phyloP scores from a whole-genome alignment of 1,140 invertebrate species.

The Drosophila virilis region DNA sequence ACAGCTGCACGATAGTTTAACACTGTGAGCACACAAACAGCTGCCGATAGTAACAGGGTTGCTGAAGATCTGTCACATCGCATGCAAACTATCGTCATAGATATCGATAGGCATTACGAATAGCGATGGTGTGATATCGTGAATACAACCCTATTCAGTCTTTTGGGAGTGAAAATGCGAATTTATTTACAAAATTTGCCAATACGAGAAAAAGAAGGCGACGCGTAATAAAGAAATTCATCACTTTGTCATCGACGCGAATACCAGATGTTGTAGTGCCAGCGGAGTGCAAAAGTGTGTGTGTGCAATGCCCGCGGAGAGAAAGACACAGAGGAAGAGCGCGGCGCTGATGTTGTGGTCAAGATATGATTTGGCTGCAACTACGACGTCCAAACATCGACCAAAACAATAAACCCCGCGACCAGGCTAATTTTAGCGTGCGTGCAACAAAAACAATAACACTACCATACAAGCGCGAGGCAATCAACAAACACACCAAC shows the following conservation, averaged over 20 bases:
- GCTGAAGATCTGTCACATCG: background rate
- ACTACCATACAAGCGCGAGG: constrained; percentile 27
- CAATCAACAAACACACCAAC: constrained; percentile 24
- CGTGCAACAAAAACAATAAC: constrained; percentile 44
- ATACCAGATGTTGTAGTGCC: constrained; percentile 12
- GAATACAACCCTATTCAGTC: constrained; percentile 37
- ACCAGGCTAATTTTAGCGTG: constrained; percentile 50
- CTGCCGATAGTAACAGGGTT: constrained; percentile 12
- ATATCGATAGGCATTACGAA: background rate
- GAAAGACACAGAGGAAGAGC: constrained; percentile 39
- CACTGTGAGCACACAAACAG: constrained; percentile 10
- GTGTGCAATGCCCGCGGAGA: constrained; percentile 47
- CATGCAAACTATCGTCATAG: background rate
- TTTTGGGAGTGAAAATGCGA: constrained; percentile 56
- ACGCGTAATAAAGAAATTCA: constrained; percentile 40
- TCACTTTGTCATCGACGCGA: constrained; percentile 19
- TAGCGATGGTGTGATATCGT: constrained; percentile 22
- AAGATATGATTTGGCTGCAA: constrained; percentile 62
- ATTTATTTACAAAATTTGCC: constrained; percentile 60
- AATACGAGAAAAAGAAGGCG: constrained; percentile 42
- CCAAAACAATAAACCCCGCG: constrained; percentile 56
- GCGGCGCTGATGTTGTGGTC: constrained; percentile 54
- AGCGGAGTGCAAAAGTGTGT: constrained; percentile 6
- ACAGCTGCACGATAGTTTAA: constrained; percentile 14
- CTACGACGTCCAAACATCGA: constrained; percentile 43